Percentiles rank a stretch among this genome's conserved stretches.
phyloP scores from a whole-genome alignment of 2,888 invertebrate genomes.

The Diachrysia chrysitis region DNA sequence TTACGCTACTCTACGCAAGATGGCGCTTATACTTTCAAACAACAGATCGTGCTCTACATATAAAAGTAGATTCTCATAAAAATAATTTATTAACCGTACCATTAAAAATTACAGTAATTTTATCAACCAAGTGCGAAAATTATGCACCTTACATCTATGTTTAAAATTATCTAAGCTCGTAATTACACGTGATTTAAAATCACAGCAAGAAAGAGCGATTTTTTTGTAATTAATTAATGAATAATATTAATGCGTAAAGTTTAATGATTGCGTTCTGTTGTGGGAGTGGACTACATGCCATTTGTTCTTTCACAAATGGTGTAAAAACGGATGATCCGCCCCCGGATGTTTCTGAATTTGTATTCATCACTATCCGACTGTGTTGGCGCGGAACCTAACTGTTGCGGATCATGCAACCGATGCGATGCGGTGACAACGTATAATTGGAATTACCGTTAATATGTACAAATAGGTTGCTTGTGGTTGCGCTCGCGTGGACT shows the following conservation, averaged over 20 bases:
- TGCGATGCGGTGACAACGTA: conserved; percentile 46
- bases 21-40: conserved; percentile 56
- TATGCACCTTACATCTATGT: conserved; percentile 1
- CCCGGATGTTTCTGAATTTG: conserved; percentile 66
- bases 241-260: conserved; percentile 60
- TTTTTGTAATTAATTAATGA: conserved; percentile 57
- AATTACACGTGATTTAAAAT: conserved; percentile 13
- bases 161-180: background rate
- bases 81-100: conserved; percentile 1
- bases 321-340: conserved; percentile 75
- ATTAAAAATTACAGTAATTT: conserved; percentile 2
- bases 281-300: conserved; percentile 71
- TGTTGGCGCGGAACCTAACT: conserved; percentile 72
- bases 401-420: conserved; percentile 71
- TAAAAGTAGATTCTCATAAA: background rate
- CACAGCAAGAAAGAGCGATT: conserved; percentile 19
- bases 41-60: background rate
- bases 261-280: conserved; percentile 69
- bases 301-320: conserved; percentile 73
- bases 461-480: conserved; percentile 29
- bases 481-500: conserved; percentile 22
- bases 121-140: conserved; percentile 15
- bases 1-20: conserved; percentile 69
- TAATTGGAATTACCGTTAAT: conserved; percentile 46
- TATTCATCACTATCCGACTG: conserved; percentile 67